These are phyloP conservation scores for Carassius auratus DNA, from an alignment of 2,113 vertebrate species.

Conservation along the genomic window DNA sequence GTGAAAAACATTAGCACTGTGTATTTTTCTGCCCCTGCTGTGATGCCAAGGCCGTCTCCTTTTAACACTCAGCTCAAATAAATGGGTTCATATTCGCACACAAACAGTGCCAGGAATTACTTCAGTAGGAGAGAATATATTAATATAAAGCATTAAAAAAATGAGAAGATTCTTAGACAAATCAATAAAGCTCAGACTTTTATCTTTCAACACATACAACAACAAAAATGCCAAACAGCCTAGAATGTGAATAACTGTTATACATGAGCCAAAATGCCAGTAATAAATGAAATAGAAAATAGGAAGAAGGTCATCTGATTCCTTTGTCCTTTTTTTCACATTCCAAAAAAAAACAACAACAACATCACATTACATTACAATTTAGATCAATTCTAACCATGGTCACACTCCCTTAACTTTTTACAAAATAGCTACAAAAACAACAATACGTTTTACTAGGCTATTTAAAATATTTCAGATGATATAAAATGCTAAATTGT, in stretches of 20 bases:
- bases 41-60: not conserved
- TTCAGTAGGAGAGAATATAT: not conserved
- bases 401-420: not conserved
- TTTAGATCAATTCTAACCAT: not conserved
- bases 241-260: not conserved
- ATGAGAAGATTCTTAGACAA: not conserved
- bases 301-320: not conserved
- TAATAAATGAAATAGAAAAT: not conserved
- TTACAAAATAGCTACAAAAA: not conserved
- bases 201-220: not conserved
- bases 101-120: not conserved
- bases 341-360: too few species aligned
- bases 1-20: conserved; percentile 23
- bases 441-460: not conserved
- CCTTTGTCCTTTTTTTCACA: not conserved
- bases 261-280: not conserved
- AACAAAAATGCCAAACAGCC: not conserved
- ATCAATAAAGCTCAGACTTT: not conserved
- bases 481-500: not conserved
- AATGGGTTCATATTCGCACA: not conserved
- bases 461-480: not conserved
- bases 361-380: not conserved
- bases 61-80: conserved; percentile 11
- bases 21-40: not conserved
- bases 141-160: not conserved